These are phyloP conservation scores for Labeo calbasu DNA, from an alignment of 2,797 vertebrate species.

Conservation along the genomic window DNA sequence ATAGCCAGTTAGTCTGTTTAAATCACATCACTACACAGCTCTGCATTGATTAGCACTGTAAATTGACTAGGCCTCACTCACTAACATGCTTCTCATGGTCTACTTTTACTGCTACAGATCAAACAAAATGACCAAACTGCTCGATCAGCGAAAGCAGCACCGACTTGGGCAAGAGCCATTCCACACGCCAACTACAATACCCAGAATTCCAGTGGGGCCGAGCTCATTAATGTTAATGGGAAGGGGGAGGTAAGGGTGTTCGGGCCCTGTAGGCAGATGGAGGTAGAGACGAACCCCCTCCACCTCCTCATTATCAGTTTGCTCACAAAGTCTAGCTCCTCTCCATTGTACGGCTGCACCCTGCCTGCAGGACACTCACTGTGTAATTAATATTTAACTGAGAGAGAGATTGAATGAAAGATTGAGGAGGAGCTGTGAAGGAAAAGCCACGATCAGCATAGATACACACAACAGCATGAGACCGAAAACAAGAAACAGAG, in stretches of 20 bases:
- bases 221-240: slow-evolving; percentile 32
- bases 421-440: neutral
- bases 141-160: slow-evolving; percentile 29
- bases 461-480: slow-evolving; percentile 35
- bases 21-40: slow-evolving; percentile 67
- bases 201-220: slow-evolving; percentile 34
- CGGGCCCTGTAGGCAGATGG: slow-evolving; percentile 33
- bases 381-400: slow-evolving; percentile 83
- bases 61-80: slow-evolving; percentile 57
- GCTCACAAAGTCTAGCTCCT: slow-evolving; percentile 70
- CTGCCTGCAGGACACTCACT: slow-evolving; percentile 71
- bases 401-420: slow-evolving; percentile 55
- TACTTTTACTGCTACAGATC: slow-evolving; percentile 54
- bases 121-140: slow-evolving; percentile 31
- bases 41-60: slow-evolving; percentile 67
- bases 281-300: slow-evolving; percentile 39
- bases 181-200: slow-evolving; percentile 26
- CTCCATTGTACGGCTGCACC: slow-evolving; percentile 73
- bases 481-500: slow-evolving; percentile 36
- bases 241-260: slow-evolving; percentile 10
- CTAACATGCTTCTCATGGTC: slow-evolving; percentile 49
- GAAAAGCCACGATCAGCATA: slow-evolving; percentile 14
- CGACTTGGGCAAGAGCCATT: slow-evolving; percentile 10
- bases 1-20: slow-evolving; percentile 56
- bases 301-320: slow-evolving; percentile 69